Evolutionary conservation across 2,113 vertebrate genomes (phyloP).

Genomic region (Xiphophorus maculatus): DNA sequence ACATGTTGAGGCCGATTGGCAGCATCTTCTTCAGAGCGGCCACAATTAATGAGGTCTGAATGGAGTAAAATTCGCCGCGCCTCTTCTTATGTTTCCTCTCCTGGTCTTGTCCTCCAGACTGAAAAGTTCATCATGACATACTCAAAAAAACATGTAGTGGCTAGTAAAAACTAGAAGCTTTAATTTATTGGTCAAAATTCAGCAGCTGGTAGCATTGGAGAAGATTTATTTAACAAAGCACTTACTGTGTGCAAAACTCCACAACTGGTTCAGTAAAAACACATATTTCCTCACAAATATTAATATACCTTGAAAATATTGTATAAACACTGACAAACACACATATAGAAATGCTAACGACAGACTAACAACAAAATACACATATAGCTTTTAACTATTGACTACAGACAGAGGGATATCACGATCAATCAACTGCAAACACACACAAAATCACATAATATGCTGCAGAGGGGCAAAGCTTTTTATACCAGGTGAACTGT

Average conservation of each 20-base stretch:
- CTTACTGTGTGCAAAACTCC: neutral
- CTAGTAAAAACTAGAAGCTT: neutral
- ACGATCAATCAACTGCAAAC: constrained; percentile 55
- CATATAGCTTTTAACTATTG: constrained; percentile 28
- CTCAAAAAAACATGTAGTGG: constrained; percentile 4
- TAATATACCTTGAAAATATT: neutral
- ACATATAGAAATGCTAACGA: constrained; percentile 20
- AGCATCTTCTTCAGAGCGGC: constrained; percentile 98
- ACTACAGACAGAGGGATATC: constrained; percentile 35
- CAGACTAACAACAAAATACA: constrained; percentile 36
- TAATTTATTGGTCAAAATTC: too few relatives aligned
- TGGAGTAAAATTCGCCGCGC: constrained; percentile 94
- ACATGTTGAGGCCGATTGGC: constrained; percentile 98
- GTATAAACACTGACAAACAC: constrained; percentile 16
- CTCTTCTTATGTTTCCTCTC: constrained; percentile 95
- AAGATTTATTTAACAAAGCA: too few relatives aligned
- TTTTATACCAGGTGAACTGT: constrained; percentile 42
- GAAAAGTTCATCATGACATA: constrained; percentile 45
- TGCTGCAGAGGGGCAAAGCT: constrained; percentile 22
- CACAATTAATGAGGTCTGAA: constrained; percentile 97
- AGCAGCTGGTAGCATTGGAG: too few relatives aligned
- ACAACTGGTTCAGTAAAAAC: constrained; percentile 31
- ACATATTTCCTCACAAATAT: constrained; percentile 17
- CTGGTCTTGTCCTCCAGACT: constrained; percentile 97
- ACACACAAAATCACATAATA: constrained; percentile 52